Conservation (phyloP, 2,888 invertebrate genomes). For the Lamproptera curius region DNA sequence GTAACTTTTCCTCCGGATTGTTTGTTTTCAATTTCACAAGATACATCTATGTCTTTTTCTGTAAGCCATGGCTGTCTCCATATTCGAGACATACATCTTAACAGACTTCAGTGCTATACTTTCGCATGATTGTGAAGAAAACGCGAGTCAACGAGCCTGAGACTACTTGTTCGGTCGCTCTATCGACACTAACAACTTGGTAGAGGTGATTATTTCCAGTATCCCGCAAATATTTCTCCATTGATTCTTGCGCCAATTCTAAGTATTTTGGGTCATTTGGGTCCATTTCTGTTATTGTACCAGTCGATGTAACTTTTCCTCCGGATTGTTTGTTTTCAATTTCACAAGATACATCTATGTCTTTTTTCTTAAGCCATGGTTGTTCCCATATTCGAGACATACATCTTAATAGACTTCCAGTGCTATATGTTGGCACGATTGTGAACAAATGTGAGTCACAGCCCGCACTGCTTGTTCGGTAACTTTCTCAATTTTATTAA, state of each 20-base stretch:
- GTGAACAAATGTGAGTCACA: conserved; percentile 41
- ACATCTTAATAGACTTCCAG: conserved; percentile 31
- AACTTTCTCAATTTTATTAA: conserved; percentile 41
- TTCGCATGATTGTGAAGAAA: conserved; percentile 38
- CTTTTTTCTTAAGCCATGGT: conserved; percentile 32
- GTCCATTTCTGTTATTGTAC: conserved; percentile 25
- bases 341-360: conserved; percentile 34
- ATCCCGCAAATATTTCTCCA: conserved; percentile 35
- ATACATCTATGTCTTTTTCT: conserved; percentile 33
- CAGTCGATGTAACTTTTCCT: conserved; percentile 19
- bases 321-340: conserved; percentile 8
- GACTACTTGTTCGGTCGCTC: conserved; percentile 37
- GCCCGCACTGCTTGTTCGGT: conserved; percentile 39
- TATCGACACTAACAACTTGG: conserved; percentile 38
- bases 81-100: conserved; percentile 36
- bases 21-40: conserved; percentile 23
- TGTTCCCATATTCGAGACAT: conserved; percentile 37
- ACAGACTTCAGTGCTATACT: conserved; percentile 31
- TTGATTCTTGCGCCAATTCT: conserved; percentile 38
- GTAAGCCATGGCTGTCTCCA: conserved; percentile 35
- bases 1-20: conserved; percentile 26
- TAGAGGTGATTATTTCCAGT: conserved; percentile 30
- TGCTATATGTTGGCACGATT: conserved; percentile 36
- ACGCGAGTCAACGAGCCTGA: conserved; percentile 39
- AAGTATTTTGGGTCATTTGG: conserved; percentile 33